These are phyloP conservation scores for Phallusia fumigata DNA, from an alignment of 23 tunicate species.

Conservation along the genomic window DNA sequence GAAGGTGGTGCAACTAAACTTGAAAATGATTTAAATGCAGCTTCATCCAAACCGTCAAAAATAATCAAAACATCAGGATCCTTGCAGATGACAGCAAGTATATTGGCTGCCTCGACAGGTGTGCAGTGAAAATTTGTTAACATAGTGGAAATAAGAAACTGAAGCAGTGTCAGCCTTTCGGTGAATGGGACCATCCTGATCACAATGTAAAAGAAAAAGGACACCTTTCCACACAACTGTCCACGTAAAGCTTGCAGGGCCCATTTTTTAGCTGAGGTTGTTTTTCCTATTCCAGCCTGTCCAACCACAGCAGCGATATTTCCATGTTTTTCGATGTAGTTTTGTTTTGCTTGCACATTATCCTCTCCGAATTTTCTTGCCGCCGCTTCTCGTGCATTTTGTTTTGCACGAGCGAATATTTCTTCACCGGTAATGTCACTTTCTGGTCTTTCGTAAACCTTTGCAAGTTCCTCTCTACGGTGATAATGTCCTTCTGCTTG, in stretches of 20 bases:
- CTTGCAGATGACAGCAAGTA: neutral
- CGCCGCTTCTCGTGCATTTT: neutral
- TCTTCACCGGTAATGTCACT: neutral
- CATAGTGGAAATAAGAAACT: neutral
- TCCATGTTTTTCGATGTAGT: neutral
- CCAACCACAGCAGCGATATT: neutral
- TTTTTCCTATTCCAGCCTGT: neutral
- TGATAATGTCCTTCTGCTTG: neutral
- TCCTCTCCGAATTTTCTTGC: neutral
- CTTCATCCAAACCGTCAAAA: neutral
- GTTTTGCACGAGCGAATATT: neutral
- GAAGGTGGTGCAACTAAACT: neutral
- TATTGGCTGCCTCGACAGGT: neutral
- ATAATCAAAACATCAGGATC: neutral
- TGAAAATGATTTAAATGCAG: neutral
- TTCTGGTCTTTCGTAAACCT: no score
- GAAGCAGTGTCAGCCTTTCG: neutral
- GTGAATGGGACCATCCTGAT: neutral
- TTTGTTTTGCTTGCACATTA: neutral
- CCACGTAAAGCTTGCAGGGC: no score
- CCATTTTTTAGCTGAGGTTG: no score
- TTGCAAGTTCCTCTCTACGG: neutral
- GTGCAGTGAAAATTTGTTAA: neutral
- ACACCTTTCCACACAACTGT: neutral
- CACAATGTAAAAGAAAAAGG: neutral